Evolutionary conservation across 1,140 invertebrate genomes (phyloP).

Genomic region (Penaeus indicus): DNA sequence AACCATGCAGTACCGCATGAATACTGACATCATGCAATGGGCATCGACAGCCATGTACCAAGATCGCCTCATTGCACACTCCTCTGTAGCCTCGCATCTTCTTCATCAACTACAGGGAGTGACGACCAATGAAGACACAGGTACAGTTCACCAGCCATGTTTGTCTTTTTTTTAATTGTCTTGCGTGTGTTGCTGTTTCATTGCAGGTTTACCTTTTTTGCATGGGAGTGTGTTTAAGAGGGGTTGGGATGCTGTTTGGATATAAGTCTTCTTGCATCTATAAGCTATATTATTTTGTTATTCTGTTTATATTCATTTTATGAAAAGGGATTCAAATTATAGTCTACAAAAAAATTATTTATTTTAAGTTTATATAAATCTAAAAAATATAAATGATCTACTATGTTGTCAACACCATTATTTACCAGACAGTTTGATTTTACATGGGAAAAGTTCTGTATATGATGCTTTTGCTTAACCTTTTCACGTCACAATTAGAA

Average conservation of each 20-base stretch:
- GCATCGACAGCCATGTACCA: slow-evolving; percentile 73
- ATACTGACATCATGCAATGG: slow-evolving; percentile 76
- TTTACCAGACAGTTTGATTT: no score
- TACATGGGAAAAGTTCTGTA: no score
- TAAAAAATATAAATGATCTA: no score
- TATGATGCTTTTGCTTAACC: no score
- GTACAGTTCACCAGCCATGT: slow-evolving; percentile 12
- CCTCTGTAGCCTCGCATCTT: slow-evolving; percentile 71
- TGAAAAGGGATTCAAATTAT: neutral
- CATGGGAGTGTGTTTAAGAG: neutral
- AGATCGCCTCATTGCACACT: slow-evolving; percentile 68
- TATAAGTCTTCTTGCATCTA: neutral
- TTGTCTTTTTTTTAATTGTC: neutral
- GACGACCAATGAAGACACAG: slow-evolving; percentile 71
- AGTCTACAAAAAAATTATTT: neutral
- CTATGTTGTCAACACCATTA: no score
- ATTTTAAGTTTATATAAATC: no score
- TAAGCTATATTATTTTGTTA: no score
- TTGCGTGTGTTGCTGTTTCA: neutral
- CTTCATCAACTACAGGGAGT: slow-evolving; percentile 73
- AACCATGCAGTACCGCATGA: slow-evolving; percentile 77
- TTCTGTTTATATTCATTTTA: neutral
- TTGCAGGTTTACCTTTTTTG: neutral
- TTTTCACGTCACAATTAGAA: no score
- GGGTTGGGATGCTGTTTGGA: neutral